These are phyloP conservation scores for Nibea coibor DNA, from an alignment of 2,113 vertebrate species.

Conservation along the genomic window DNA sequence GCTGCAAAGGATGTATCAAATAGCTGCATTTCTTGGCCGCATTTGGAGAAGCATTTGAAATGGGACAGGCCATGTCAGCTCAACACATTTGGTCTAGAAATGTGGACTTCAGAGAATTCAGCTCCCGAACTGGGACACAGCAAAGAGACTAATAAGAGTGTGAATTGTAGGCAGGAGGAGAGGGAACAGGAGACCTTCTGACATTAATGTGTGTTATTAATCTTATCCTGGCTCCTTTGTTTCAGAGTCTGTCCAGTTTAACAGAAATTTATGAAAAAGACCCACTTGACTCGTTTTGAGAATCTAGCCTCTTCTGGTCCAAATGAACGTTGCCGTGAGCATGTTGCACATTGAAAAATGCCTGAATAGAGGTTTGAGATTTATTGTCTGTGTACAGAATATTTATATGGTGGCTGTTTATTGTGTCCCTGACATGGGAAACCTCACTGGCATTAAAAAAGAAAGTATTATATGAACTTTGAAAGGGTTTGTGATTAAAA, in stretches of 20 bases:
- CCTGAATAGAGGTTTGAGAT: neutral
- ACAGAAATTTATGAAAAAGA: conserved; percentile 6
- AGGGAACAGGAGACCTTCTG: conserved; percentile 8
- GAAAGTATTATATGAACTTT: neutral
- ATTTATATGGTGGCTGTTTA: neutral
- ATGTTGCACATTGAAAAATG: neutral
- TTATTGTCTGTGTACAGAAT: neutral
- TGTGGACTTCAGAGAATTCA: conserved; percentile 32
- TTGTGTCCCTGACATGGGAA: neutral
- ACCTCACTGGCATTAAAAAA: neutral
- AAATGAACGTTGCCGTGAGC: neutral
- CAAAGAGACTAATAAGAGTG: conserved; percentile 21
- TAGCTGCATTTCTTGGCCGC: neutral
- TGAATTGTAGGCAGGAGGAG: conserved; percentile 9
- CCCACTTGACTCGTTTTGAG: neutral
- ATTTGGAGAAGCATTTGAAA: conserved; percentile 22
- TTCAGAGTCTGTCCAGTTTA: conserved; percentile 5
- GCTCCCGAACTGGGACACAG: conserved; percentile 38
- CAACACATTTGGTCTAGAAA: conserved; percentile 18
- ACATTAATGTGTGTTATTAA: conserved; percentile 34
- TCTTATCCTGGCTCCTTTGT: conserved; percentile 25
- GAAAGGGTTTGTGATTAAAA: neutral
- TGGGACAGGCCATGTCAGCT: neutral
- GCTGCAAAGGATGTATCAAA: neutral
- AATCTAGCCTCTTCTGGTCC: neutral